A percentile compares a stretch with the other conserved stretches of the same genome.
Conservation (phyloP, 1,140 invertebrate species). For the Nephila pilipes region DNA sequence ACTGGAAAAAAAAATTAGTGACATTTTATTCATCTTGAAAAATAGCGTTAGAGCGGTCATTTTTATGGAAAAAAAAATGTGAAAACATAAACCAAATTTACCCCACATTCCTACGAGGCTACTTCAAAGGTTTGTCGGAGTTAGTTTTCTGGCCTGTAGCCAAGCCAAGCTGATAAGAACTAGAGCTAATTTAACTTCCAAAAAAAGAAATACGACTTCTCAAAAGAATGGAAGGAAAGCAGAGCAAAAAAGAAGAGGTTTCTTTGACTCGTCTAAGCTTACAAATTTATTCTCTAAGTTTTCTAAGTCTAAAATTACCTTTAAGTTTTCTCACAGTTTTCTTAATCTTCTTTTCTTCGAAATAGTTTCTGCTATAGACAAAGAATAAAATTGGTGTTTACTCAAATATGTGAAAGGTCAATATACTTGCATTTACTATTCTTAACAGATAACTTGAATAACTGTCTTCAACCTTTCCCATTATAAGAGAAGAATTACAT, state of each 20-base stretch:
- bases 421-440: too few species aligned
- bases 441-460: too few species aligned
- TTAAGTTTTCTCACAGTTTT: background rate
- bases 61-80: slow-evolving; percentile 24
- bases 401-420: too few species aligned
- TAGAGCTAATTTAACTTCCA: slow-evolving; percentile 64
- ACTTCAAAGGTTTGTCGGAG: background rate
- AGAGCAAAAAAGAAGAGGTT: background rate
- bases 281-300: slow-evolving; percentile 48
- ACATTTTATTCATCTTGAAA: background rate
- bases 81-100: slow-evolving; percentile 35
- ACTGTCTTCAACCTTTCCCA: too few species aligned
- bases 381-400: background rate
- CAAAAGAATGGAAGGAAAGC: background rate
- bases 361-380: background rate
- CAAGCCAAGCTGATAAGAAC: slow-evolving; percentile 55
- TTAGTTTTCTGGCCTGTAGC: slow-evolving; percentile 33
- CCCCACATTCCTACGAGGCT: slow-evolving; percentile 18
- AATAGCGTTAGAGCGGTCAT: slow-evolving; percentile 30
- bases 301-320: too few species aligned
- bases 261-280: slow-evolving; percentile 24
- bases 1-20: too few species aligned
- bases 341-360: slow-evolving; percentile 15
- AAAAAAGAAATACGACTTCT: background rate
- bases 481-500: too few species aligned